phyloP scores from a whole-genome alignment of 64 coral and sea anemone species.

The Montipora capricornis region DNA sequence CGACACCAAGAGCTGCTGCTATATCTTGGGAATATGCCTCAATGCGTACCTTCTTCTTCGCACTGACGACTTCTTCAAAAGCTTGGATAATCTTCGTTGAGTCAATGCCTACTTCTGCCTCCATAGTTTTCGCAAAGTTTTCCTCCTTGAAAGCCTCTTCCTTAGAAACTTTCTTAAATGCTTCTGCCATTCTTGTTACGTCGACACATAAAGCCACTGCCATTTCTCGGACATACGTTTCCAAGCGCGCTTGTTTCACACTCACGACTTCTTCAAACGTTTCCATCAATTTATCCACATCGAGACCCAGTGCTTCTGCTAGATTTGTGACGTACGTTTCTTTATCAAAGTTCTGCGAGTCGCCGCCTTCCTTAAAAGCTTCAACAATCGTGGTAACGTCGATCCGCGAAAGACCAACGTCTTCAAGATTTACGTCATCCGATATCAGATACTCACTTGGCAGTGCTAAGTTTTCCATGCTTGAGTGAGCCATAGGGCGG shows the following conservation, averaged over 20 bases:
- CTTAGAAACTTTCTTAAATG: background rate
- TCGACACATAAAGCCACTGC: background rate
- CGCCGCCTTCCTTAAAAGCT: background rate
- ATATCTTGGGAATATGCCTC: background rate
- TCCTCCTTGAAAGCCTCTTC: background rate
- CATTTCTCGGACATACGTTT: background rate
- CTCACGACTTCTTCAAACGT: background rate
- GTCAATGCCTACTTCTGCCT: background rate
- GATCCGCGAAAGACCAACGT: background rate
- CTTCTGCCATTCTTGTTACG: background rate
- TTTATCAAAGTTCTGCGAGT: conserved; percentile 3
- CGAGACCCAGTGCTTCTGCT: conserved; percentile 49
- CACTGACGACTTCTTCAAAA: background rate
- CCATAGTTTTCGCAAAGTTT: background rate
- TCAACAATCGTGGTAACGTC: background rate
- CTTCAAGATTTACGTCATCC: background rate
- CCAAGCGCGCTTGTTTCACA: background rate
- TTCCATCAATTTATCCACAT: background rate
- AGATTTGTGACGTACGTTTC: conserved; percentile 37
- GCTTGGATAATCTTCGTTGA: background rate
- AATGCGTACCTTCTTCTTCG: background rate
- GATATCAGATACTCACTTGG: background rate
- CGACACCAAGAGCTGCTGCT: background rate
- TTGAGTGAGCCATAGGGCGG: background rate
- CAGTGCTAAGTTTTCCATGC: background rate